Conservation (phyloP, 30 jellyfish, hydroid and myxozoan species). For the Aurelia aurita complex sp. Pacific region DNA sequence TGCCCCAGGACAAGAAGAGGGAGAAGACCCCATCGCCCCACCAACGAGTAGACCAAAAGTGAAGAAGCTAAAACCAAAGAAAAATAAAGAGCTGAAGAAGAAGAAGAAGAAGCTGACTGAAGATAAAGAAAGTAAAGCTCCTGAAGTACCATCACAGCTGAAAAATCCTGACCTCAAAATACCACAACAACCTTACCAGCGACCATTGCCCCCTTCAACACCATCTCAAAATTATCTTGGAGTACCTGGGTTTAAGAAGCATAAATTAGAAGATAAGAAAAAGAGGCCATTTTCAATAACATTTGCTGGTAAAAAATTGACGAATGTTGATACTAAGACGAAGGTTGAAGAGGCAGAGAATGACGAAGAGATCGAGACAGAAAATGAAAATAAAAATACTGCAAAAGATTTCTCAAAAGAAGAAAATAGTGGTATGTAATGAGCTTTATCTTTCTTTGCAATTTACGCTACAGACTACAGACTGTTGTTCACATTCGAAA, state of each 20-base stretch:
- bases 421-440: not conserved
- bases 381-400: too few species aligned
- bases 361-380: conserved; percentile 15
- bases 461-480: too few species aligned
- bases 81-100: conserved; percentile 16
- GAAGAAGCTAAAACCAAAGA: conserved; percentile 33
- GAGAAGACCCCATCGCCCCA: conserved; percentile 14
- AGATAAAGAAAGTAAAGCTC: conserved; percentile 24
- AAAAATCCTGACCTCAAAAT: conserved; percentile 30
- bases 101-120: conserved; percentile 5
- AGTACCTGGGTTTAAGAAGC: conserved; percentile 51
- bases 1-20: conserved; percentile 43
- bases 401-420: not conserved
- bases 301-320: conserved; percentile 59
- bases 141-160: conserved; percentile 33
- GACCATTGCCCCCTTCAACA: not conserved
- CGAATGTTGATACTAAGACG: conserved; percentile 12
- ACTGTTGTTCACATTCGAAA: too few species aligned
- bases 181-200: conserved; percentile 40
- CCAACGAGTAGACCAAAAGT: conserved; percentile 24
- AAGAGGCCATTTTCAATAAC: conserved; percentile 36
- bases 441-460: not conserved
- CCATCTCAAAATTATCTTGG: conserved; percentile 31
- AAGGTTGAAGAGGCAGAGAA: conserved; percentile 9
- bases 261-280: conserved; percentile 31